Evolutionary conservation across 2,797 vertebrate genomes (phyloP), one percentile per base, ranked within the genome.

Genomic region (Atherinosoma microstoma): DNA sequence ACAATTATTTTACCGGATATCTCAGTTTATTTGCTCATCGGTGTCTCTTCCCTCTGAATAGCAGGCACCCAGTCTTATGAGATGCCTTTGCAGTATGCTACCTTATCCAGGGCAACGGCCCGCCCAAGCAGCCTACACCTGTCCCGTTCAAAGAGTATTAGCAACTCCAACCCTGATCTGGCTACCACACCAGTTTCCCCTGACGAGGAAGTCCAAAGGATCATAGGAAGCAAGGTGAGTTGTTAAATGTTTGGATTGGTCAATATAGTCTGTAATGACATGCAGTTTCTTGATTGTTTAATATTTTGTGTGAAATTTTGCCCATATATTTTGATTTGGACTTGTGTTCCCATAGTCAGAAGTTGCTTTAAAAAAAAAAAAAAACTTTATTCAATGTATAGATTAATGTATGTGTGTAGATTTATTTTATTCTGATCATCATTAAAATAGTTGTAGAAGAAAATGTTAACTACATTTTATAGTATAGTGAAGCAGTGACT

Each of bases 91-190:
- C 97, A 96, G 64, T 96, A 94, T 0, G 95, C 97, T 81, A 97
- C 97, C 0, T 83, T 97, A 73, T 96, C 96, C 6, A 95, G 94
- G 3, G 92, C 96, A 3, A 95, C 94, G 0, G 93, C 85, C 10
- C 95, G 95, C 0, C 97, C 97, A 0, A 91, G 94, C 75, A 97
- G 95, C 86, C 93, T 97, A 35, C 94, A 93, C 58, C 88, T 98
- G 72, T 90, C 96, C 0, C 96, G 96, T 29, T 97, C 97, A 7
- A 97, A 96, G 84, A 98, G 96, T 63, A 97, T 98, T 78, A 98
- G 97, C 90, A 97, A 96, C 93, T 98, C 97, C 75, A 97, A 98
- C 84, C 97, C 97, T 0, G 96, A 98, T 84, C 90, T 98, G 84
- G 96, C 96, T 0, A 94, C 87, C 73, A 93, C 92, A 6, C 97